Base-by-base conservation (phyloP, 2,888 invertebrate genomes). In the Odontocerum albicorne region DNA sequence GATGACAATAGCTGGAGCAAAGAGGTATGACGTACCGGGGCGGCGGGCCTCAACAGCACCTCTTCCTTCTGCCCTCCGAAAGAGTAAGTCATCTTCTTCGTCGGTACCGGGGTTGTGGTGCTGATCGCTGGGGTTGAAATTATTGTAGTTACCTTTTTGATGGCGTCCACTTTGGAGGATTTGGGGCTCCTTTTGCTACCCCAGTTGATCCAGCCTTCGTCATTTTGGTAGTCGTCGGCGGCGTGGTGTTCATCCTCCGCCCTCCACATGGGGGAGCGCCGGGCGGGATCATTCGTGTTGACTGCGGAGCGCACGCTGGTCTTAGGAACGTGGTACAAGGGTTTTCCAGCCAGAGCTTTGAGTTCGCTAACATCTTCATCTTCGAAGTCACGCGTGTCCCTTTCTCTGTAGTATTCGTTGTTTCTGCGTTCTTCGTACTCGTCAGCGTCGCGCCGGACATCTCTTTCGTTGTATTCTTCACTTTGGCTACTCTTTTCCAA, bases 281-380 rank as follows among this genome's bases (percentile, higher is more conserved):
- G 39, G 31, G 44, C 43, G 54, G 70, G 67, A 7, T 33, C 31
- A 10, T 47, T 49, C n/a, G 38, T 45, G 36, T 53, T 49, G 3
- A 20, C 39, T 4, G 53, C 46, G 51, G 66, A 69, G 12, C 75
- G 74, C 16, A 68, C 73, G 19, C 35, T 56, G 2, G 75, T 76
- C 65, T 77, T 75, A 0, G 77, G 74, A n/a, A 68, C 73, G 58
- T 75, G 75, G 61, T 77, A 76, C n/a, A 75, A 63, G 22, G 78
- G 76, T 63, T 81, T 77, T 31, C 75, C 77, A 1, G 82, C 80
- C 56, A 86, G 67, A 44, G 82, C 82, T 66, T 85, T 85, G 47
- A 86, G 67, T 65, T 86, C 84, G 54, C 79, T 73, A 1, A 84
- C 86, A 55, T 85, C 84, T 68, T 85, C 83, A 63, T 87, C 86